Conservation (phyloP, 2,888 invertebrate genomes). For the Sabatieria punctata region DNA sequence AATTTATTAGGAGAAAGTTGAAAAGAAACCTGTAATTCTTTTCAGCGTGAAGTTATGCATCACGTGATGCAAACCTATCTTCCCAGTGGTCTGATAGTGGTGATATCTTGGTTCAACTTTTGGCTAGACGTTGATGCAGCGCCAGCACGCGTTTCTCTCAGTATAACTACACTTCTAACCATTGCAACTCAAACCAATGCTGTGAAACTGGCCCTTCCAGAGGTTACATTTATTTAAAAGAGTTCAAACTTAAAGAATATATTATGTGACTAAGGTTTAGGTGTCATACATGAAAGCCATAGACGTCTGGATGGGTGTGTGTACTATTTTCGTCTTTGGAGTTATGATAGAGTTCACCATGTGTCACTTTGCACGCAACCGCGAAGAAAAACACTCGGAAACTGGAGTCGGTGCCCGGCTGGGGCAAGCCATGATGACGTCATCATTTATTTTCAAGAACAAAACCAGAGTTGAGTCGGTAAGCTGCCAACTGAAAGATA, state of each 20-base stretch:
- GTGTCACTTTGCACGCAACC: background rate
- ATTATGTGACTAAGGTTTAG: too few species aligned
- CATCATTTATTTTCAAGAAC: too few species aligned
- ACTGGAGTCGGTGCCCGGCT: too few species aligned
- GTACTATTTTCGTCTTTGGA: constrained; percentile 11
- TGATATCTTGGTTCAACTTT: constrained; percentile 7
- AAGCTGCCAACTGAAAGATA: too few species aligned
- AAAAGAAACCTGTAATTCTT: too few species aligned
- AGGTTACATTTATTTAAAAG: too few species aligned
- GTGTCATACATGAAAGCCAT: constrained; percentile 30
- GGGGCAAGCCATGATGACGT: too few species aligned
- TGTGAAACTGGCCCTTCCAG: constrained; percentile 5
- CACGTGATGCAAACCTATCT: constrained; percentile 33
- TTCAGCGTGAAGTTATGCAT: constrained; percentile 40
- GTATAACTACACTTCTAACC: constrained; percentile 8
- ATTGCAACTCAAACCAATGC: constrained; percentile 7
- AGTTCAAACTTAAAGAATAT: too few species aligned
- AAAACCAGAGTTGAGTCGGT: too few species aligned
- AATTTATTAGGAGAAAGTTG: too few species aligned
- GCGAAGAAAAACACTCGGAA: too few species aligned
- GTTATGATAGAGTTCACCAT: constrained; percentile 11
- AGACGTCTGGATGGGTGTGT: constrained; percentile 26
- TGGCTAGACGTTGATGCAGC: constrained; percentile 8
- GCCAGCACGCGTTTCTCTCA: constrained; percentile 5
- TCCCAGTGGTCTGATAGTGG: background rate